A percentile compares a stretch with the other conserved stretches of the same genome.
Conservation (phyloP, 30 jellyfish, hydroid and myxozoan species). For the Aurelia sp. region DNA sequence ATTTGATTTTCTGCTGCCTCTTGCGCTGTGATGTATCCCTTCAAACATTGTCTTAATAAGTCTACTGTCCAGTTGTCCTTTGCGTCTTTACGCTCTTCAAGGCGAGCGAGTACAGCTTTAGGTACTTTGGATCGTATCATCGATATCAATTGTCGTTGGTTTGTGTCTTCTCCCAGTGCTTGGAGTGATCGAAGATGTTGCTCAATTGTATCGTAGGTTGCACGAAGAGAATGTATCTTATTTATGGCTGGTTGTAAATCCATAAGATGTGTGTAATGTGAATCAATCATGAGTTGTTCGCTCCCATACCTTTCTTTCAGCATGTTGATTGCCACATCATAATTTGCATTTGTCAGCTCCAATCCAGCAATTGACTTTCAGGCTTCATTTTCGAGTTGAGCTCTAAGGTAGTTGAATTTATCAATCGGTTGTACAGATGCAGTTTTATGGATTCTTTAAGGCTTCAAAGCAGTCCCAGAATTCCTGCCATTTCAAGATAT, state of each 20-base stretch:
- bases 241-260: conserved; percentile 12
- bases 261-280: conserved; percentile 43
- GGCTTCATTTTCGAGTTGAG: conserved; percentile 42
- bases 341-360: conserved; percentile 46
- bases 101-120: no score
- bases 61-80: no score
- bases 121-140: no score
- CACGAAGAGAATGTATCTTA: conserved; percentile 3
- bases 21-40: no score
- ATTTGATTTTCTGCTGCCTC: no score
- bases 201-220: conserved; percentile 5
- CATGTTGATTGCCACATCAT: conserved; percentile 26
- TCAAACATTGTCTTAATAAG: no score
- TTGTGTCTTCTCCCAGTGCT: neutral
- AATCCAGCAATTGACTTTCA: conserved; percentile 22
- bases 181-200: conserved; percentile 17
- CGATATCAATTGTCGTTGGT: neutral
- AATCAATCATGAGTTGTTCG: conserved; percentile 13
- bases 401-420: conserved; percentile 41
- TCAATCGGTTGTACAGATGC: conserved; percentile 21
- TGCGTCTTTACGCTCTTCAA: no score
- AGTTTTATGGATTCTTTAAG: conserved; percentile 51
- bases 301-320: conserved; percentile 54
- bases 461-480: conserved; percentile 61
- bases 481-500: no score